These are phyloP conservation scores for Iphiclides podalirius DNA, from an alignment of 2,888 invertebrate genomes.

Conservation along the genomic window DNA sequence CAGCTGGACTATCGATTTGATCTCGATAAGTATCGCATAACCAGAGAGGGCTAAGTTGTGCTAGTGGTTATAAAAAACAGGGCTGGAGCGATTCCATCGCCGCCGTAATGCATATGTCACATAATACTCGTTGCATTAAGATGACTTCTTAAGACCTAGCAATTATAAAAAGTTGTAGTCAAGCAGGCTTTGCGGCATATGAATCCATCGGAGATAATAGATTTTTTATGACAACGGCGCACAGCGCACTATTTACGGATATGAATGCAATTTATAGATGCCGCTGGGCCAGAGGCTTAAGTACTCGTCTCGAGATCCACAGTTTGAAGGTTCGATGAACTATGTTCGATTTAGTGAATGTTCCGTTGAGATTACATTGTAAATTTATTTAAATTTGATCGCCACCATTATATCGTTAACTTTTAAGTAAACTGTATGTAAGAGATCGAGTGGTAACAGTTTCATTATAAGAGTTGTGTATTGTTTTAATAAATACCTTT, in stretches of 20 bases:
- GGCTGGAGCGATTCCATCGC: neutral
- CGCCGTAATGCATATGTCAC: slow-evolving; percentile 21
- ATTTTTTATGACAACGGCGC: slow-evolving; percentile 33
- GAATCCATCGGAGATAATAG: slow-evolving; percentile 28
- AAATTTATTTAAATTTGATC: slow-evolving; percentile 16
- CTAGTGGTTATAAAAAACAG: neutral
- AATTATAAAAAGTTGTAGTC: slow-evolving; percentile 18
- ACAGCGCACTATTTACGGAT: slow-evolving; percentile 24
- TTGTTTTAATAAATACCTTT: neutral
- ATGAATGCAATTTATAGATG: slow-evolving; percentile 27
- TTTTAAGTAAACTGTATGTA: slow-evolving; percentile 7
- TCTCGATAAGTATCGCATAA: neutral
- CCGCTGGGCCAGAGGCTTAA: slow-evolving; percentile 21
- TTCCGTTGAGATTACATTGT: slow-evolving; percentile 18
- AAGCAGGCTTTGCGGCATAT: slow-evolving; percentile 21
- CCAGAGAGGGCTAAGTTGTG: neutral
- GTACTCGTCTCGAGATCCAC: slow-evolving; percentile 16
- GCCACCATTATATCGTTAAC: slow-evolving; percentile 15
- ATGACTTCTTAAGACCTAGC: slow-evolving; percentile 4
- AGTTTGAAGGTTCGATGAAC: slow-evolving; percentile 21
- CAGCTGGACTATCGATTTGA: neutral
- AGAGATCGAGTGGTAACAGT: slow-evolving; percentile 1
- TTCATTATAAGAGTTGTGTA: slow-evolving; percentile 1
- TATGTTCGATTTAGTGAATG: slow-evolving; percentile 18
- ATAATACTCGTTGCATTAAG: slow-evolving; percentile 19